phyloP scores from a whole-genome alignment of 2,113 vertebrate species.

The Ovibos moschatus region DNA sequence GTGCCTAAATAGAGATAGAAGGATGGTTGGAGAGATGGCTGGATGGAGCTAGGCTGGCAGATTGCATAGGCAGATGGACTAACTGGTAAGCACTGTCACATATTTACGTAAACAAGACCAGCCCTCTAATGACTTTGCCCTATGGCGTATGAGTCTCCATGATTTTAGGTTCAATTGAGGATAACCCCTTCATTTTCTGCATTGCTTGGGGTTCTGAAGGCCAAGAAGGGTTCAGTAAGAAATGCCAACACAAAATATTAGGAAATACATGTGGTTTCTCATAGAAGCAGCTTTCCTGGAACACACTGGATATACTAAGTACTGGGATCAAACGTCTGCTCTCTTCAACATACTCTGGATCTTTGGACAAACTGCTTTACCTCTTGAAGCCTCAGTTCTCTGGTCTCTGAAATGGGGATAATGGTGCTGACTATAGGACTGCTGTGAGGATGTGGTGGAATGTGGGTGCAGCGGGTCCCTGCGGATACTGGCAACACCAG shows the following conservation, averaged over 20 bases:
- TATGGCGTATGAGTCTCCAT: neutral
- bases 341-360: neutral
- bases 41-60: neutral
- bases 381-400: neutral
- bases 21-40: neutral
- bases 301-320: neutral
- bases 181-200: neutral
- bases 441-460: neutral
- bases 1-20: neutral
- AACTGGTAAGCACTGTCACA: neutral
- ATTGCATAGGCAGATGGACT: neutral
- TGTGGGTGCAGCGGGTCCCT: fast-evolving
- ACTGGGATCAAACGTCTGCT: neutral
- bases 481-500: neutral
- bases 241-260: neutral
- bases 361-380: neutral
- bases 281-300: neutral
- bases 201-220: neutral
- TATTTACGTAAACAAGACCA: neutral
- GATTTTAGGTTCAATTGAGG: neutral
- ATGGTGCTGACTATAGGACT: neutral
- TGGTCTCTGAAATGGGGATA: neutral
- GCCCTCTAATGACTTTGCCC: neutral
- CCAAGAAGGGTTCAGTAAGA: neutral
- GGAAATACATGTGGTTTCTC: neutral